Base-by-base conservation (phyloP, 2,888 invertebrate genomes). In the Ligdia adustata region DNA sequence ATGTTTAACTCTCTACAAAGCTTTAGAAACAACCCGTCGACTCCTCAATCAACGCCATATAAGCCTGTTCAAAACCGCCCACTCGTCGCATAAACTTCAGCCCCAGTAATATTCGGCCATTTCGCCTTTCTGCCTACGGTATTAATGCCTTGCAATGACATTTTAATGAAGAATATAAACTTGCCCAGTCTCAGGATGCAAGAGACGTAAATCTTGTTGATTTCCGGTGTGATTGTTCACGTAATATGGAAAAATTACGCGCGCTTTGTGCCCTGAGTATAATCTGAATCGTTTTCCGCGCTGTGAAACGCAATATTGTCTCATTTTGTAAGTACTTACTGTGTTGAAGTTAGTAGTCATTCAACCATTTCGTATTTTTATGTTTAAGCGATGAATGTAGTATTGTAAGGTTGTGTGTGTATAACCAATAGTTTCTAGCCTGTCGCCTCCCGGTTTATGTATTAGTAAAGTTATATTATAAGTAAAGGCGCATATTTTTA, bases 141-240 rank as follows among this genome's bases (percentile, higher is more conserved):
- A 64, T 62, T 62, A 65, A 67, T 63, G 60, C 62, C 60, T 63
- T 64, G 63, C 63, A 66, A 69, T 66, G 67, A 62, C 62, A 69
- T 67, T 69, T 70, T 70, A 68, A 72, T 69, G 67, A 67, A 66
- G 57, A 59, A 53, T 57, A 66, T 67, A 66, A 69, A 69, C 59
- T 62, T 52, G 45, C 11, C 16, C 37, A 38, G 31, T 31, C 37
- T 38, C 31, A 15, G 54, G 55, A 62, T 60, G 58, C 56, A 63
- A 55, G 52, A 40, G 45, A 48, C 52, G 42, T 54, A 55, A 55
- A 57, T 55, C 55, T 52, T 51, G 31, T 49, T 52, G 54, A 48
- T 52, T 52, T 43, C 39, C 28, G 29, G 41, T 44, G 51, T 41
- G 46, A 49, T 51, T 44, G 46, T 52, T 42, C 37, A 37, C 20